These are phyloP conservation scores for Sula dactylatra DNA, from an alignment of 2,113 vertebrate species.

Conservation along the genomic window DNA sequence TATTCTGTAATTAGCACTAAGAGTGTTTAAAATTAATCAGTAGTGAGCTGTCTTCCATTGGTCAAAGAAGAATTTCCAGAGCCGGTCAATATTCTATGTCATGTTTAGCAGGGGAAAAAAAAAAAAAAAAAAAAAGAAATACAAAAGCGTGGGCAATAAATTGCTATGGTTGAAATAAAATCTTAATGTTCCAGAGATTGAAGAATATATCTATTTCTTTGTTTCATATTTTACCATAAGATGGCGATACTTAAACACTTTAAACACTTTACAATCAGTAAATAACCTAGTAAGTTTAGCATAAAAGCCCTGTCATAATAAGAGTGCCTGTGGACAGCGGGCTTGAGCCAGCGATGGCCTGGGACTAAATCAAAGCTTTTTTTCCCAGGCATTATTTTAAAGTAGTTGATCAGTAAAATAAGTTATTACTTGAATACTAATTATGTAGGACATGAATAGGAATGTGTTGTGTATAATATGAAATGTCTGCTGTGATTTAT, in stretches of 20 bases:
- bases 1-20: not conserved
- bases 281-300: not conserved
- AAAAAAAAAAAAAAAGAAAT: not conserved
- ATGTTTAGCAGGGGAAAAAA: not conserved
- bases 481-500: not conserved
- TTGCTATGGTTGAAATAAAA: not conserved
- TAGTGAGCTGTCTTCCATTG: not conserved
- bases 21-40: constrained; percentile 37
- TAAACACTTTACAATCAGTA: constrained; percentile 7
- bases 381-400: not conserved
- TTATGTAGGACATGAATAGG: not conserved
- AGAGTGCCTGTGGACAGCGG: not conserved
- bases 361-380: not conserved
- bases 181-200: not conserved
- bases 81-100: not conserved
- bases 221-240: constrained; percentile 53
- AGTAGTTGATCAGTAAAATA: not conserved
- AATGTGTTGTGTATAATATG: not conserved
- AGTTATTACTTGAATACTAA: not conserved
- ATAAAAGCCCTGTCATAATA: not conserved
- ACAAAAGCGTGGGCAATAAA: not conserved
- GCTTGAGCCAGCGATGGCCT: not conserved
- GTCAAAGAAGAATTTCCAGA: not conserved
- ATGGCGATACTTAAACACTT: constrained; percentile 50
- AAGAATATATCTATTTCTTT: not conserved